These are phyloP conservation scores for Epizoanthus stellaris DNA, from an alignment of 92 coral and sea anemone species.

Conservation along the genomic window DNA sequence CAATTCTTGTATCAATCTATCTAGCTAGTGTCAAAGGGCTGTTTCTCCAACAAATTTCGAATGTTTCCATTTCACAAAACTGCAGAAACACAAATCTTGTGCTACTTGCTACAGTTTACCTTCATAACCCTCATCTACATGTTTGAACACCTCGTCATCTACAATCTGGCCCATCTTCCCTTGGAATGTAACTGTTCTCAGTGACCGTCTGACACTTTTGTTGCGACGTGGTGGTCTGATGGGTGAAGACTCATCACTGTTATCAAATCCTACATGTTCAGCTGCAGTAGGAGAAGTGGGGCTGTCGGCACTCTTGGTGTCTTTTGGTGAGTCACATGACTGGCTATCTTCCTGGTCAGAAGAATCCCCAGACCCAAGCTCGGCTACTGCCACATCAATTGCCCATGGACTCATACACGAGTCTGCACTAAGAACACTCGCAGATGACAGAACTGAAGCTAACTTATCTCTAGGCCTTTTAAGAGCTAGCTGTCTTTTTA, in stretches of 20 bases:
- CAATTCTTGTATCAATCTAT: too few species aligned
- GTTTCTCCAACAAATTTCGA: too few species aligned
- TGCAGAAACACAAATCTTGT: neutral
- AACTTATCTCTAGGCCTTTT: constrained; percentile 1
- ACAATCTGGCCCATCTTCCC: constrained; percentile 46
- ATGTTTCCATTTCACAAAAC: too few species aligned
- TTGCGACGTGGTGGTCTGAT: constrained; percentile 84
- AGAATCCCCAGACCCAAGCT: constrained; percentile 86
- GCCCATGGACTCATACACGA: constrained; percentile 85
- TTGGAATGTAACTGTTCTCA: constrained; percentile 68
- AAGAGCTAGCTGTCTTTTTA: constrained; percentile 6
- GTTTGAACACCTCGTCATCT: constrained; percentile 85
- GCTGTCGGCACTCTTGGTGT: constrained; percentile 36
- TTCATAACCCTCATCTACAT: constrained; percentile 80
- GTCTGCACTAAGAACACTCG: constrained; percentile 76
- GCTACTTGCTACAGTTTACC: constrained; percentile 44
- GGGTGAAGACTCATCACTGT: constrained; percentile 58
- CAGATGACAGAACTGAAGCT: constrained; percentile 44
- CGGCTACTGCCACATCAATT: constrained; percentile 79
- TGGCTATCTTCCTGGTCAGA: constrained; percentile 74
- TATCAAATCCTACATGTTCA: constrained; percentile 21
- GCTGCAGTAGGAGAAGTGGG: constrained; percentile 33
- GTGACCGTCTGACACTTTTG: constrained; percentile 78
- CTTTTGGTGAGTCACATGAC: constrained; percentile 36
- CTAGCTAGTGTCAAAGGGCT: too few species aligned